Percentiles rank a stretch among this genome's conserved stretches.
Evolutionary conservation across 2,113 vertebrate species (phyloP).

Genomic region (Scartelaos histophorus): DNA sequence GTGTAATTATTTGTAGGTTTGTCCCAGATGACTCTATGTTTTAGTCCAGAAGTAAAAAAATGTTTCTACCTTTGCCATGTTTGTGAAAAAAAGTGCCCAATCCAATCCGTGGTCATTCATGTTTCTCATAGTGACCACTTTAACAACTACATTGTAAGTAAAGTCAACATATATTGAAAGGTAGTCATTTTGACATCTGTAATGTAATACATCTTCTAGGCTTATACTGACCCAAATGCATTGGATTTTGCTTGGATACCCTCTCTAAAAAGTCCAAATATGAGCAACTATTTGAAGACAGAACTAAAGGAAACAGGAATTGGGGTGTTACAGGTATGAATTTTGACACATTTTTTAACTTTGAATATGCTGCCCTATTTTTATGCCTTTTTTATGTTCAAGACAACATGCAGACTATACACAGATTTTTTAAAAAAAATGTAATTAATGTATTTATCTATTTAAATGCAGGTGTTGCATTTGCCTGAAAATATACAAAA

Average conservation of each 20-base stretch:
- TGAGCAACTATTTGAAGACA: fast-evolving
- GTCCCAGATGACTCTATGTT: slow-evolving; percentile 51
- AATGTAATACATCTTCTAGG: slow-evolving; percentile 20
- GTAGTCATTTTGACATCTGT: background rate
- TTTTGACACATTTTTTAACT: background rate
- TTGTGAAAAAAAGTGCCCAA: slow-evolving; percentile 31
- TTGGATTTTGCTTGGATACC: slow-evolving; percentile 50
- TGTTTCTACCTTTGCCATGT: slow-evolving; percentile 63
- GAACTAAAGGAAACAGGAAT: background rate
- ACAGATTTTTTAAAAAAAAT: too few species aligned
- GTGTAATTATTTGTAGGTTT: slow-evolving; percentile 45
- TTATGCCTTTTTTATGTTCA: background rate
- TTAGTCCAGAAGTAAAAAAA: fast-evolving
- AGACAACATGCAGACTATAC: background rate
- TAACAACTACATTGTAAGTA: slow-evolving; percentile 54
- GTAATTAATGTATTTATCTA: background rate
- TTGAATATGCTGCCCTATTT: background rate
- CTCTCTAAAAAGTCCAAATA: fast-evolving
- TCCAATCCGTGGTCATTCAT: background rate
- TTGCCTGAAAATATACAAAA: slow-evolving; percentile 19
- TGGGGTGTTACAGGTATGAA: slow-evolving; percentile 32
- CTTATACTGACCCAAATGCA: slow-evolving; percentile 39
- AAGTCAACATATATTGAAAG: background rate
- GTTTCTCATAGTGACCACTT: slow-evolving; percentile 22
- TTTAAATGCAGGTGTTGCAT: slow-evolving; percentile 51